Evolutionary conservation across 2,113 vertebrate genomes (phyloP), one percentile per base, ranked within the genome.

Genomic region (Trogon melanurus): DNA sequence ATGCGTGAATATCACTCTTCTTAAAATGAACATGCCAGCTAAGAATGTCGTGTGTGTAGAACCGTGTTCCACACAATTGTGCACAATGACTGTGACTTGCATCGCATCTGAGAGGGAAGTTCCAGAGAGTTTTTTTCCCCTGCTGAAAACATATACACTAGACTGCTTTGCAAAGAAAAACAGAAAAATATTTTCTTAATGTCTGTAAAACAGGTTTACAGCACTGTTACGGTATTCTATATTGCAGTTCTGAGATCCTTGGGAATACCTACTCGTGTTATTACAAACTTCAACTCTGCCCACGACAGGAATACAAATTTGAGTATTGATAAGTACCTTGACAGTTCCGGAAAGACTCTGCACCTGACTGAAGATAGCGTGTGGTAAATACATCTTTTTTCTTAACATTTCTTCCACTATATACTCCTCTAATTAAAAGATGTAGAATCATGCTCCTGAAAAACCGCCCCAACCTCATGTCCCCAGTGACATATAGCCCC

Each of bases 201-300:
- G 11, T 41, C 69, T 73, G 48, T 29, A 48, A 56, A 87, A 82
- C 17, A 48, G 5, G 9, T 44, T 89, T 71, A 67, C 38, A 89
- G 29, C 34, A 41, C 17, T 65, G 74, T 29, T 26, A 6, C 38
- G 56, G 44, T 67, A 44, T 94, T 78, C 71, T 85, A 1, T 70
- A 66, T 92, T 82, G 64, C 90, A 97, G 97, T 97, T 23, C 79
- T 97, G 87, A 94, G 97, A 47, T 94, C 87, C 48, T 72, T 97
- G 79, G 97, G 96, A 89, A 97, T 97, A 92, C 96, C 97, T 53
- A 95, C 96, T 47, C 95, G 95, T 76, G 93, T 97, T 51, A 90
- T 95, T 79, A 96, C 96, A 56, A 97, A 96, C 79, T 97, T 96
- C 90, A 96, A 97, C 56, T 97, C 97, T 86, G 96, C 96, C 32